Evolutionary conservation across 2,113 vertebrate genomes (phyloP), one percentile per base, ranked within the genome.

Genomic region (Onychostoma macrolepis): DNA sequence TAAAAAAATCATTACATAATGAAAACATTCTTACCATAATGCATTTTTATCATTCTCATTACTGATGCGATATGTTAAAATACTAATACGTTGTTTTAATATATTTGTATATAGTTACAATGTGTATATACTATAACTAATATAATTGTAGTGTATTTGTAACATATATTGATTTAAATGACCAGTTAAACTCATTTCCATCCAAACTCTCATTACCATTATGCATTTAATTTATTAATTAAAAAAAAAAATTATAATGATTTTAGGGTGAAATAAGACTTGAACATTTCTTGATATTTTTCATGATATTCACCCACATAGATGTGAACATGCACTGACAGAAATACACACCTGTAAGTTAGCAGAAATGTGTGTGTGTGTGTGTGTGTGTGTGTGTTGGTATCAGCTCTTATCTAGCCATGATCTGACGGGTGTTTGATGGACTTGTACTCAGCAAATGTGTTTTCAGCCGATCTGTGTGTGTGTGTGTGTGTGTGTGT

Each of bases 361-460:
- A 65, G 26, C 61, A 65, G 10, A 65, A 28, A 17, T 38, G 67
- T 71, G 67, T 90, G 88, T 89, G 92, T 89, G 88, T 90, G 58
- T 88, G 87, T 87, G 28, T 74, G 83, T 79, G 83, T 75, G 72
- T 83, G 74, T 80, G 85, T 45, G 71, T 85, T 48, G 24, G 15
- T 77, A 56, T 53, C 61, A 43, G 45, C 2, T 30, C 61, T 77
- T 74, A 76, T 83, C 26, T 83, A n/a, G 33, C 33, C 38, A 28
- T 65, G 8, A 65, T 65, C 36, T 81, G 80, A 81, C 15, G n/a
- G 80, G 13, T 81, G 58, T 45, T 81, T 65, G 80, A 81, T 81
- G 80, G 79, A 81, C 41, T 81, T 63, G 33, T 77, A 50, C 6
- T 63, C 50, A 79, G 19, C 77, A 56, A 82, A 67, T 67, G 80